A percentile compares a stretch with the other conserved stretches of the same genome.
phyloP scores from a whole-genome alignment of 2,113 vertebrate genomes.

The Bos javanicus region DNA sequence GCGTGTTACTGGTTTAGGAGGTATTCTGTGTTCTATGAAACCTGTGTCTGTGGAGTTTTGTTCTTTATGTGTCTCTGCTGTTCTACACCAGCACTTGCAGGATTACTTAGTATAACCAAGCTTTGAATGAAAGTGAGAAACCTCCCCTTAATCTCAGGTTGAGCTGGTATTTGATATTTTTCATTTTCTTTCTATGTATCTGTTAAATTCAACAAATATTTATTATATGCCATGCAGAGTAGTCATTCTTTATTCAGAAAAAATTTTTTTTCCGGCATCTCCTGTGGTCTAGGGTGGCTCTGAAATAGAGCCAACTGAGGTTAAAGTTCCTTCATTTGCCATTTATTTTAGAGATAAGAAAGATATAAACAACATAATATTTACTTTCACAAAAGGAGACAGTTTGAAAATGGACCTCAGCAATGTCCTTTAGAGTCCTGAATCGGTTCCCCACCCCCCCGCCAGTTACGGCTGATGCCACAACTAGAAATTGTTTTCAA shows the following conservation, averaged over 20 bases:
- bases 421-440: neutral
- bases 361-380: neutral
- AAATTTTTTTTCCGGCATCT: neutral
- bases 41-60: neutral
- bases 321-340: neutral
- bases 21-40: neutral
- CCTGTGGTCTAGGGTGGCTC: neutral
- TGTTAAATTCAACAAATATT: neutral
- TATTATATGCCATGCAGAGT: neutral
- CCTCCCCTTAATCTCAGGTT: neutral
- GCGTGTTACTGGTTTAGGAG: neutral
- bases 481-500: neutral
- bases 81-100: neutral
- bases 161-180: neutral
- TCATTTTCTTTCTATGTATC: neutral
- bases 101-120: neutral
- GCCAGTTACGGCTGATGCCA: neutral
- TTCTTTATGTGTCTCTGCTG: neutral
- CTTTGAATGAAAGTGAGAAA: neutral
- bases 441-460: neutral
- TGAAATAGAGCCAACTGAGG: neutral
- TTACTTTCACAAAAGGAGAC: neutral
- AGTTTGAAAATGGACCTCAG: neutral
- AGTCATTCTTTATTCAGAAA: neutral
- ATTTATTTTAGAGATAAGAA: neutral